A percentile compares a stretch with the other conserved stretches of the same genome.
phyloP scores from a whole-genome alignment of 2,113 vertebrate genomes.

The Amphiprion ocellaris region DNA sequence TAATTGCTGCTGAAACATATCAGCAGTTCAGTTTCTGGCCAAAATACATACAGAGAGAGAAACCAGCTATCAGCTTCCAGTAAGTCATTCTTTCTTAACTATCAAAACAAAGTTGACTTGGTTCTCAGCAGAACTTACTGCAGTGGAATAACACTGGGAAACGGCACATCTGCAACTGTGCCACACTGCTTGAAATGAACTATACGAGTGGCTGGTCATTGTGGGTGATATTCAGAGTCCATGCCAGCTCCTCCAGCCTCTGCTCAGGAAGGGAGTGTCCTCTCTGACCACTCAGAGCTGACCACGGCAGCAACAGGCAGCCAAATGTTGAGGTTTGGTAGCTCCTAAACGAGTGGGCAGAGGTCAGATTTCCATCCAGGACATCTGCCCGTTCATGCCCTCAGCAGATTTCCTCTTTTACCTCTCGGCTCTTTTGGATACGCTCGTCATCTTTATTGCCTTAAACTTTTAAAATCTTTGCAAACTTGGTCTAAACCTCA shows the following conservation, averaged over 20 bases:
- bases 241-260: conserved; percentile 58
- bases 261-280: conserved; percentile 76
- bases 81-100: not conserved
- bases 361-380: conserved; percentile 46
- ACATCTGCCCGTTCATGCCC: conserved; percentile 44
- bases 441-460: not conserved
- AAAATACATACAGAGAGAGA: conserved; percentile 10
- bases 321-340: conserved; percentile 58
- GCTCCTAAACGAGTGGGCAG: conserved; percentile 48
- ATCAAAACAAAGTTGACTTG: not conserved
- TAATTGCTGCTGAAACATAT: not conserved
- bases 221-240: conserved; percentile 37
- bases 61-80: not conserved
- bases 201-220: conserved; percentile 13
- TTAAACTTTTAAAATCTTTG: not conserved
- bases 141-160: not conserved
- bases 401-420: conserved; percentile 9
- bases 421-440: not conserved
- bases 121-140: conserved; percentile 2
- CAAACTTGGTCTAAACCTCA: not conserved
- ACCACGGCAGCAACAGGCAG: conserved; percentile 71
- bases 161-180: conserved; percentile 25
- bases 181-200: conserved; percentile 14
- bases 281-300: conserved; percentile 47
- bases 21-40: not conserved